Evolutionary conservation across 1,140 invertebrate species (phyloP), one percentile per base, ranked within the genome.

Genomic region (Cecropterus lyciades): DNA sequence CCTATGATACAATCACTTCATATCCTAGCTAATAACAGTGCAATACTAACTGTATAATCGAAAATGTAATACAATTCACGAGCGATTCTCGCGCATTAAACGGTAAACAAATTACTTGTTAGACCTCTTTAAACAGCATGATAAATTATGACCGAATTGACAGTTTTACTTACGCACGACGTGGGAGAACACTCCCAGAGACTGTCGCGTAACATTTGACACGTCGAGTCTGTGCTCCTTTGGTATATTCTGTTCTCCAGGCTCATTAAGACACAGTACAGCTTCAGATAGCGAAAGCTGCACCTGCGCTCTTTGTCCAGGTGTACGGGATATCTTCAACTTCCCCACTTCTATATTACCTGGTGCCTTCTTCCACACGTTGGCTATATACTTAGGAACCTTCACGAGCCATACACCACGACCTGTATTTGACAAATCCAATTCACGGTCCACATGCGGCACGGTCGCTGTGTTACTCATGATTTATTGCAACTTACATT

Each of bases 381-480:
- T 97, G 1, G 98, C 96, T 72, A 99, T 96, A 93, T 99, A 99
- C 93, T 99, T 99, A 2, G 98, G 98, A 16, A 98, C 98, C 93
- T 99, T 99, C 0, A 99, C 98, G 8, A 99, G 93, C 98, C 98
- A 99, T 7, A 99, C 97, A 37, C 98, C 98, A 75, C 98, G 93
- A 7, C 95, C 95, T 24, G 97, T 96, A 85, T 98, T 97, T n/a
- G 95, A 95, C 16, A 98, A 93, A 93, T 99, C 98, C 67, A 99
- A 93, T 80, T 98, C 95, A 73, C 95, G 93, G 85, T 97, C 95
- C 43, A 93, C 91, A 69, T 95, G 95, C 17, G 92, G 84, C 24
- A 70, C 75, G 69, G 59, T 57, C 67, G 76, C 77, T 43, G 84
- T 63, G 59, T 69, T 75, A 77, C 69, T 82, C 85, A 88, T 88